A percentile compares a stretch with the other conserved stretches of the same genome.
Evolutionary conservation across 2,797 vertebrate genomes (phyloP).

Genomic region (Lophotriccus pileatus): DNA sequence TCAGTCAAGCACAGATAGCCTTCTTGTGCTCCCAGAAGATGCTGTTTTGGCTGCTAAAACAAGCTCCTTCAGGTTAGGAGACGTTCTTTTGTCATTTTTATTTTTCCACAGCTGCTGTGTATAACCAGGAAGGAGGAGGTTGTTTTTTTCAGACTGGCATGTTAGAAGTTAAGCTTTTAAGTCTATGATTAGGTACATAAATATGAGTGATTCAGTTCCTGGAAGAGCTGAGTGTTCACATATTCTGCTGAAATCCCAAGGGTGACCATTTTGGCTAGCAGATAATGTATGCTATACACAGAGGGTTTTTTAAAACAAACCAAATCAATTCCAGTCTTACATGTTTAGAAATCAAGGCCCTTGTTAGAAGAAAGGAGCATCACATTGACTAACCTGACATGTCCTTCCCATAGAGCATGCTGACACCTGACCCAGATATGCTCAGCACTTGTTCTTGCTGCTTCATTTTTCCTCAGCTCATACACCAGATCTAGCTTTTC

Average conservation of each 20-base stretch:
- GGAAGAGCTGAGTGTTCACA: not conserved
- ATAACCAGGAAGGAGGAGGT: not conserved
- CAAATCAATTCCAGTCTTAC: not conserved
- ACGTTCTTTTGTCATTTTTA: not conserved
- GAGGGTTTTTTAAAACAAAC: not conserved
- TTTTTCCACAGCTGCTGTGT: not conserved
- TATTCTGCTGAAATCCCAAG: not conserved
- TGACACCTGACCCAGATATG: not conserved
- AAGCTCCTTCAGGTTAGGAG: not conserved
- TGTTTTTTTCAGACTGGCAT: not conserved
- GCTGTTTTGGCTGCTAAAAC: not conserved
- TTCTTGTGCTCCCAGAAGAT: rapidly evolving
- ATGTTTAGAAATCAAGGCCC: not conserved
- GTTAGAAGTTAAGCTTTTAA: not conserved
- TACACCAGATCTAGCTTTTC: not conserved
- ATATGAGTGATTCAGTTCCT: not conserved
- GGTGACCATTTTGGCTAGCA: not conserved
- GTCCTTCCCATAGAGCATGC: not conserved
- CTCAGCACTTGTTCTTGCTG: not conserved
- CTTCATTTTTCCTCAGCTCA: not conserved
- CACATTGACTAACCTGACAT: rapidly evolving
- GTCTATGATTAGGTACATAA: not conserved
- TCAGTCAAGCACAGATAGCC: not conserved
- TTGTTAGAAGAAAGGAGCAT: not conserved
- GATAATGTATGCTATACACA: not conserved